A percentile compares a stretch with the other conserved stretches of the same genome.
Conservation (phyloP, 2,797 vertebrate species). For the Falco cherrug region DNA sequence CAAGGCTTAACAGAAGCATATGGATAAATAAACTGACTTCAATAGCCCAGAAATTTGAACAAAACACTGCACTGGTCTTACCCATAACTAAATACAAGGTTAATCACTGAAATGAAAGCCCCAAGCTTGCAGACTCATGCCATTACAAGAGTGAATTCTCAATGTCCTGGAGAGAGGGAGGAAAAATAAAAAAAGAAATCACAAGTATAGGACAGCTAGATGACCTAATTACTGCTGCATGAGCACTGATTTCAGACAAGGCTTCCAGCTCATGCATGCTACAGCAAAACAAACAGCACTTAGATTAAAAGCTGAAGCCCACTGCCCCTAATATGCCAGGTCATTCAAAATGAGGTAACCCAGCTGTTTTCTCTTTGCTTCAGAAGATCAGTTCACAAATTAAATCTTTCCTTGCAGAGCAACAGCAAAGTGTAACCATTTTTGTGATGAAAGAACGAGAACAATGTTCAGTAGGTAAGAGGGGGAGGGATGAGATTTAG, state of each 20-base stretch:
- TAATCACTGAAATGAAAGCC: neutral
- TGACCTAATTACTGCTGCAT: neutral
- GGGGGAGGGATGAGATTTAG: neutral
- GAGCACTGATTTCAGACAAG: neutral
- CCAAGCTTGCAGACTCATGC: neutral
- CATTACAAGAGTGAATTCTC: neutral
- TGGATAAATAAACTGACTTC: neutral
- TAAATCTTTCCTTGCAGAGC: neutral
- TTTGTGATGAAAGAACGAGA: neutral
- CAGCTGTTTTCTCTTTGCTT: neutral
- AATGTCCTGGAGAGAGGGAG: neutral
- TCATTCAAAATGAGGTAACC: neutral
- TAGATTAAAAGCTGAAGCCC: neutral
- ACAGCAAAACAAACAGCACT: neutral
- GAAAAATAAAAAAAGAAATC: neutral
- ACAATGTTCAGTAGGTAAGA: neutral
- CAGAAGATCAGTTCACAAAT: neutral
- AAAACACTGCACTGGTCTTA: neutral
- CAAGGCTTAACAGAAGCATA: neutral
- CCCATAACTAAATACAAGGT: neutral
- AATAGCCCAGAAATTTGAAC: neutral
- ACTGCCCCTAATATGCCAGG: neutral
- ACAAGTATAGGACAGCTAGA: neutral
- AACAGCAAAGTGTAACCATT: neutral
- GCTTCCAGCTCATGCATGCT: neutral